Evolutionary conservation across 2,113 vertebrate genomes (phyloP).

Genomic region (Plotosus lineatus): DNA sequence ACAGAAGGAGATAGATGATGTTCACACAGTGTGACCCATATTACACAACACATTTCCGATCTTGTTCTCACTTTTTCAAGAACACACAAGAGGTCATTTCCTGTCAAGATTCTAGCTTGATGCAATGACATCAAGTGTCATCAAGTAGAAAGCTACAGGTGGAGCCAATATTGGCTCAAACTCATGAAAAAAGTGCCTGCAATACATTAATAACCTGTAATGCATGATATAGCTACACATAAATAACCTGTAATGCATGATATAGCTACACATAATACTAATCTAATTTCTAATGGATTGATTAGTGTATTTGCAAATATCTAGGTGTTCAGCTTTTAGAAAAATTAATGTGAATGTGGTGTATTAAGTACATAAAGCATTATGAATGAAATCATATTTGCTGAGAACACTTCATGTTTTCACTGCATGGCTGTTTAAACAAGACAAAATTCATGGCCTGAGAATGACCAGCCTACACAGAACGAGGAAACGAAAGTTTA

Average conservation of each 20-base stretch:
- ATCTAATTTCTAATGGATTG: background rate
- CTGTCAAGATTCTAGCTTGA: background rate
- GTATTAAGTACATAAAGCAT: background rate
- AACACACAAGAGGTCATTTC: background rate
- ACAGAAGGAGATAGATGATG: background rate
- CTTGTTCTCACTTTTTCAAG: background rate
- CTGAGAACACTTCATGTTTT: constrained; percentile 38
- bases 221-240: too few species aligned
- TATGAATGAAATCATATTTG: background rate
- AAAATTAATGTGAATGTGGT: background rate
- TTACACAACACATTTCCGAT: background rate
- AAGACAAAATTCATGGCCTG: background rate
- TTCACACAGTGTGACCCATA: background rate
- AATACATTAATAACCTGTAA: background rate
- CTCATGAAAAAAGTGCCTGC: background rate
- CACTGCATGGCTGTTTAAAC: constrained; percentile 9
- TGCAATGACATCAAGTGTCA: background rate
- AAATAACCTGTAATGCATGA: too few species aligned
- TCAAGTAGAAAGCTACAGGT: background rate
- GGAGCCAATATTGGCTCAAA: constrained; percentile 10
- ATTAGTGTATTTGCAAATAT: background rate
- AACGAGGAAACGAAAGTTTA: constrained; percentile 47
- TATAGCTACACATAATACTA: too few species aligned
- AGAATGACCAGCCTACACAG: background rate
- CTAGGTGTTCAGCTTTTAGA: background rate